Base-by-base conservation (phyloP, 2,113 vertebrate genomes). In the Stigmatopora argus region DNA sequence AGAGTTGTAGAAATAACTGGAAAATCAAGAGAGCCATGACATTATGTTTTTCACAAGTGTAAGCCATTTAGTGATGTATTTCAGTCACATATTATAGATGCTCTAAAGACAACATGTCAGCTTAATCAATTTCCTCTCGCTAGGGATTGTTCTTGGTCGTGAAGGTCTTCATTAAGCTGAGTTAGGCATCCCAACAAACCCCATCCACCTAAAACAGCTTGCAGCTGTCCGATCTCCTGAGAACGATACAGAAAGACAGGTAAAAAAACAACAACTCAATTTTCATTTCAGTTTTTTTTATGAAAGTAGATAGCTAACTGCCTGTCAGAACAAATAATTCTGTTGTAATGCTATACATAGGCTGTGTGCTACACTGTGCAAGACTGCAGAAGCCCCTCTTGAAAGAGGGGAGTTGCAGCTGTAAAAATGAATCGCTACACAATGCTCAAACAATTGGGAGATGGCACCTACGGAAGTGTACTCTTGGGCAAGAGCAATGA, bases 401-500 rank as follows among this genome's bases (percentile, higher is more conserved):
- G 70, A 78, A 55, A 66, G 71, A 62, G 34, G 74, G 58, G 52
- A 49, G 65, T 14, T 18, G 26, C 62, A 45, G 58, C 46, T 60
- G 49, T 69, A 66, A 78, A 52, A 75, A 96, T 98, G 94, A 96
- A 96, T 69, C 93, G 94, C 18, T 97, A 96, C 57, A 93, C 92
- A 3, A 93, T 92, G 10, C 88, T 95, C 81, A 92, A 90, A 73
- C 94, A 96, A 66, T 73, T 97, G 35, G 94, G 95, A 2, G 94
- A 97, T 3, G 96, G 95, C 65, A 97, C 94, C 0, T 96, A 95
- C 0, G 94, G 95, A 64, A 94, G 93, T 0, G 95, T 97, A 45
- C 74, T 96, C 18, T 93, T 97, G 94, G 94, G 92, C 35, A 95
- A 90, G 78, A 97, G 92, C 83, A 95, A 93, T 0, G 93, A 95